These are phyloP conservation scores for Henicopernis longicauda DNA, from an alignment of 2,113 vertebrate species.

Conservation along the genomic window DNA sequence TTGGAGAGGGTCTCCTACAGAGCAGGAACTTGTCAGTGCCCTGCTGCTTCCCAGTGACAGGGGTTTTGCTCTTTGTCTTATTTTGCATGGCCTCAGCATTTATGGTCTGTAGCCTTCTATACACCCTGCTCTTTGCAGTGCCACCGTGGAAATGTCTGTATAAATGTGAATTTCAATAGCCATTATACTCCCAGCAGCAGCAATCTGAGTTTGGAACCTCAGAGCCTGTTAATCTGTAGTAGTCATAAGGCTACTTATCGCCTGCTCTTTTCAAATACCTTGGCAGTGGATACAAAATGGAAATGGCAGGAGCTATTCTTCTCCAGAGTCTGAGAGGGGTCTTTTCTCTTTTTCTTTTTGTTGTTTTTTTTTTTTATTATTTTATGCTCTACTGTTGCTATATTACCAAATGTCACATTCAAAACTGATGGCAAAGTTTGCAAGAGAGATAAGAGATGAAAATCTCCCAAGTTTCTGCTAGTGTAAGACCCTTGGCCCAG, in stretches of 20 bases:
- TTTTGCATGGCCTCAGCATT: background rate
- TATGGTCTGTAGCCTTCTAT: background rate
- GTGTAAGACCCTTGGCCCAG: background rate
- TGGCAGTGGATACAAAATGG: constrained; percentile 28
- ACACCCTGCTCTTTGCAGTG: constrained; percentile 5
- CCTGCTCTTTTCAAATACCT: constrained; percentile 63
- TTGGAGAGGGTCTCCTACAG: background rate
- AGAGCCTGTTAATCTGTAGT: constrained; percentile 54
- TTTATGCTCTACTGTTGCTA: background rate
- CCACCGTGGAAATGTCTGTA: constrained; percentile 31
- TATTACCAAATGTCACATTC: constrained; percentile 34
- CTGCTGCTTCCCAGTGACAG: background rate
- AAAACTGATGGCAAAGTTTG: constrained; percentile 33
- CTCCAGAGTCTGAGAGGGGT: background rate
- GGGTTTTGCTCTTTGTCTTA: background rate
- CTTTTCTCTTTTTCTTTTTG: background rate
- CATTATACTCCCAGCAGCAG: constrained; percentile 42
- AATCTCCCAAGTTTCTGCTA: constrained; percentile 5
- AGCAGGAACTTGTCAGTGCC: background rate
- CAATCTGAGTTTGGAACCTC: background rate
- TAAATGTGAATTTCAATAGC: constrained; percentile 57
- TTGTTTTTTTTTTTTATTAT: background rate
- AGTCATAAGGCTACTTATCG: constrained; percentile 67
- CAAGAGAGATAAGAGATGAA: constrained; percentile 5
- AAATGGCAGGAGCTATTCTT: constrained; percentile 52